A percentile compares a stretch with the other conserved stretches of the same genome.
Evolutionary conservation across 2,888 invertebrate genomes (phyloP).

Genomic region (Plebejus melissa): DNA sequence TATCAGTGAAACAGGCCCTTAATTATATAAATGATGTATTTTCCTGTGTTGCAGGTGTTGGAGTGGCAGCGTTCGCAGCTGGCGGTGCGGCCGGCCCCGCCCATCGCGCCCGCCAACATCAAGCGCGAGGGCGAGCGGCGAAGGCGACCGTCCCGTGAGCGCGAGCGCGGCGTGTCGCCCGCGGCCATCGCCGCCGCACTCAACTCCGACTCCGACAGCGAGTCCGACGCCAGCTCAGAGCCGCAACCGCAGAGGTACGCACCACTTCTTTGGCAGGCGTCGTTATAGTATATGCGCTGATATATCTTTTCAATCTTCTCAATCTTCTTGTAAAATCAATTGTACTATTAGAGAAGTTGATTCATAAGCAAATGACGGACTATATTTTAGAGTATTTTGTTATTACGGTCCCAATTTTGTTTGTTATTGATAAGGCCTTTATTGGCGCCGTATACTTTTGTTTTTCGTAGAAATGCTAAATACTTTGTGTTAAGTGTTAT

Average conservation of each 20-base stretch:
- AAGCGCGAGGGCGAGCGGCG: slow-evolving; percentile 47
- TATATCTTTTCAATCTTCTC: too few relatives aligned
- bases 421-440: too few relatives aligned
- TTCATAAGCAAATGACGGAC: too few relatives aligned
- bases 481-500: background rate
- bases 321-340: too few relatives aligned
- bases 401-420: too few relatives aligned
- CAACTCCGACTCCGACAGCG: slow-evolving; percentile 50
- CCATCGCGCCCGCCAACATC: slow-evolving; percentile 52
- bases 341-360: too few relatives aligned
- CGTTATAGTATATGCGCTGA: too few relatives aligned
- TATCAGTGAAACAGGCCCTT: too few relatives aligned
- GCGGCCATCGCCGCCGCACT: slow-evolving; percentile 58
- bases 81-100: slow-evolving; percentile 75
- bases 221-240: slow-evolving; percentile 52
- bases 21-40: too few relatives aligned
- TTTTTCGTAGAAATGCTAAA: background rate
- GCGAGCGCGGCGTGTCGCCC: slow-evolving; percentile 38
- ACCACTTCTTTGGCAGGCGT: too few relatives aligned
- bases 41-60: slow-evolving; percentile 51
- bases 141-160: slow-evolving; percentile 70
- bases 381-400: too few relatives aligned
- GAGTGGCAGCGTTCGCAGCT: slow-evolving; percentile 79
- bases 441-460: background rate
- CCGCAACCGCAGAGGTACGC: slow-evolving; percentile 41